phyloP scores from a whole-genome alignment of 1,140 invertebrate species.

The Protaetia brevitarsis region DNA sequence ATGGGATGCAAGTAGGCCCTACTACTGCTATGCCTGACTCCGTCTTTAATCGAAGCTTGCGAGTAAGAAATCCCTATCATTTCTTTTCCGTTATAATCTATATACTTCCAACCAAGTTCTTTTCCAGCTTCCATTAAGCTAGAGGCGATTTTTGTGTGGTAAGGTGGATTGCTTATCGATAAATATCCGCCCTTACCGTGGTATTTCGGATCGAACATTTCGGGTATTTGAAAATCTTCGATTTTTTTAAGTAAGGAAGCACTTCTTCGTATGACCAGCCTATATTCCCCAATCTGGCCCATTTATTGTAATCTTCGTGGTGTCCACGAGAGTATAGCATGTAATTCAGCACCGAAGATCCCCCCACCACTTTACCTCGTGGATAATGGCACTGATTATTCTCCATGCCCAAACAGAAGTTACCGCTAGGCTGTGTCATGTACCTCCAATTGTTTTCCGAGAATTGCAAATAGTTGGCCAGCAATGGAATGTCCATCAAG shows the following conservation, averaged over 20 bases:
- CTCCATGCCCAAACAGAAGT: constrained; percentile 52
- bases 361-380: constrained; percentile 76
- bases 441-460: constrained; percentile 59
- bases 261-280: constrained; percentile 80
- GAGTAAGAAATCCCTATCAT: constrained; percentile 61
- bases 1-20: constrained; percentile 70
- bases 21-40: constrained; percentile 70
- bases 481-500: constrained; percentile 66
- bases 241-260: constrained; percentile 79
- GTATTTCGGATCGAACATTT: constrained; percentile 52
- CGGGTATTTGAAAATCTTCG: constrained; percentile 63
- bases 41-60: constrained; percentile 61
- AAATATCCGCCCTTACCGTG: constrained; percentile 62
- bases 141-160: constrained; percentile 59
- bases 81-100: constrained; percentile 71
- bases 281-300: constrained; percentile 73
- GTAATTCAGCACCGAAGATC: constrained; percentile 82
- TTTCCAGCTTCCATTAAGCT: constrained; percentile 66
- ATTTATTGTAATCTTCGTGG: constrained; percentile 71
- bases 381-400: constrained; percentile 64
- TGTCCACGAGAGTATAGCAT: constrained; percentile 88
- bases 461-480: constrained; percentile 62
- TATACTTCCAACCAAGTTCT: constrained; percentile 63
- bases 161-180: constrained; percentile 56
- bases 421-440: constrained; percentile 56